Evolutionary conservation across 2,888 invertebrate species (phyloP), one percentile per base, ranked within the genome.

Genomic region (Congeria kusceri): DNA sequence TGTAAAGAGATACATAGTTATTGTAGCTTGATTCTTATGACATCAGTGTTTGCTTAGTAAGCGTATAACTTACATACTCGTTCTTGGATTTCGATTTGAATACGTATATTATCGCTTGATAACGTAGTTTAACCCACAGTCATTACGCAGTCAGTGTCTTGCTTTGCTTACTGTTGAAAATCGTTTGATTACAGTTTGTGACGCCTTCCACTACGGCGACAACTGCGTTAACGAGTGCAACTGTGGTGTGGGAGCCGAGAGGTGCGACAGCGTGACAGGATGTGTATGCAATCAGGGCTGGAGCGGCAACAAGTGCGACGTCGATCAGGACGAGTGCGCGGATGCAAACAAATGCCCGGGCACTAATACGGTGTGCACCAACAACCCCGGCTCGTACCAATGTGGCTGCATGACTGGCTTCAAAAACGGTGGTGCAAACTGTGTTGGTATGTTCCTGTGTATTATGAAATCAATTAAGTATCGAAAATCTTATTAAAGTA

Each of bases 241-340:
- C 46, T 86, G 86, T 77, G 85, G 83, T 0, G 46, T 58, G 9
- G 86, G 86, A 20, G 74, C 80, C 3, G 18, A 11, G 3, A 47
- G 32, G 1, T 86, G 86, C 75, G 70, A 82, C 49, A 32, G 73
- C 4, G 67, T 75, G 1, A 75, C 49, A 0, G 86, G 86, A 1
- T 86, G 86, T 74, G 79, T 82, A 4, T 86, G 86, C 75, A 49
- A 53, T 0, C 25, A 49, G 2, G 86, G 86, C 0, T 86, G 85
- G 85, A 68, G 53, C 1, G 86, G 86, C 9, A 62, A 57, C 13
- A 74, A 72, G 18, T 86, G 86, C 78, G 78, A 83, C 25, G 59
- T 65, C 13, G 84, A 86, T 47, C 62, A 71, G 7, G 61, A 86
- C 53, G 86, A 86, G 39, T 86, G 86, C 74, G 57, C 72, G n/a